Evolutionary conservation across 2,113 vertebrate species (phyloP), one percentile per base, ranked within the genome.

Genomic region (Nothobranchius furzeri): DNA sequence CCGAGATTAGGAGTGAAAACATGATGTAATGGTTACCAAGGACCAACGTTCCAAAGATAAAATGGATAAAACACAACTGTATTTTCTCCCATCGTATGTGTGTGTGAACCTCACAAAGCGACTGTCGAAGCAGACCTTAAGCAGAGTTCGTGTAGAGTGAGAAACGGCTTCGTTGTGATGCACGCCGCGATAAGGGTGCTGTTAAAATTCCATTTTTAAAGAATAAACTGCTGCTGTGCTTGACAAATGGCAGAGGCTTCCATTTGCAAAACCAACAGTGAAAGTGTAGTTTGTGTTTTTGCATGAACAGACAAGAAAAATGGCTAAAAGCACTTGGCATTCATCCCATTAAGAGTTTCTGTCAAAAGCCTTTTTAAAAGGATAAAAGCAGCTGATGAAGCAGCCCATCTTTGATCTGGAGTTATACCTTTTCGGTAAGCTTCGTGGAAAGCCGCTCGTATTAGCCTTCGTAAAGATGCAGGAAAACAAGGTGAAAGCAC

Each of bases 331-430:
- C 17, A 49, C 47, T 48, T 30, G 57, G 49, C 46, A 70, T 46
- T 14, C 20, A 70, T 76, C 67, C 58, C 63, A 25, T 40, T 57
- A 30, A 40, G 72, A 70, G 56, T 53, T 73, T n/a, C 75, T 74
- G 73, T 86, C 82, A 83, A 43, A 78, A 62, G 59, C 75, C 55
- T 59, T 82, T 30, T 80, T 50, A 48, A n/a, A 20, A 47, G 87
- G 83, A 88, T 88, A 59, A 89, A 85, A 87, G 82, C 24, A 17
- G 54, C 55, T 74, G 78, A 82, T 82, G 68, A 78, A 70, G 49
- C 60, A 24, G 49, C 66, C 64, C 76, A 79, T 82, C 73, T 88
- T 67, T 86, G 76, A 89, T 88, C 80, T 71, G 60, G 58, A 65
- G 62, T 60, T 57, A 20, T 43, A 55, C 57, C 52, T 64, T 58